Evolutionary conservation across 2,888 invertebrate species (phyloP), one percentile per base, ranked within the genome.

Genomic region (Oxycera nigricornis): DNA sequence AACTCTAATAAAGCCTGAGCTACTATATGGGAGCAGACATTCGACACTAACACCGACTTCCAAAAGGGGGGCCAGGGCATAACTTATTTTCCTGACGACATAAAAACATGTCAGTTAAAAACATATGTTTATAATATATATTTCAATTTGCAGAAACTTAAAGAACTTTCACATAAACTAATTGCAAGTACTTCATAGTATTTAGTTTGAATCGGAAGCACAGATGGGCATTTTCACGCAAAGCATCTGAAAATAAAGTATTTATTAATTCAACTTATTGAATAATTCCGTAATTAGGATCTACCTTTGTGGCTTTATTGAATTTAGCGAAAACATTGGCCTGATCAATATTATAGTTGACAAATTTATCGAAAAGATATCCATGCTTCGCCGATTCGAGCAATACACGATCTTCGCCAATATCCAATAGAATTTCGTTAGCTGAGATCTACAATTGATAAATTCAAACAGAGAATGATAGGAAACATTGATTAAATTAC

Each of bases 381-480:
- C 87, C 89, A 76, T 87, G 82, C 50, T 88, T 88, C 75, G 87
- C 87, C 0, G 89, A 89, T 79, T 91, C 91, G 50, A 94, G 82
- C 11, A 93, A 85, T 74, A 94, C 87, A 75, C 94, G 88, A 83
- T 94, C 93, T 81, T 92, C 91, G n/a, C 92, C 91, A 28, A 93
- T 85, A 82, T 92, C 90, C 73, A 94, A 81, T 57, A 86, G 87
- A 46, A 93, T 81, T 81, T 92, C 91, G 78, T 88, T 88, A 0
- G 89, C 82, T 72, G 89, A 88, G 75, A 88, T 84, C 91, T 91
- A 22, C 3, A 55, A 35, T 35, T 35, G 35, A 35, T 35, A 35
- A 35, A 11, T 35, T 35, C 6, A 35, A 7, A 35, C 11, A 35
- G 35, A 35, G 35, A 11, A 11, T 35, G 35, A 6, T 35, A 35